Evolutionary conservation across 2,888 invertebrate genomes (phyloP).

Genomic region (Parthenolecanium corni): DNA sequence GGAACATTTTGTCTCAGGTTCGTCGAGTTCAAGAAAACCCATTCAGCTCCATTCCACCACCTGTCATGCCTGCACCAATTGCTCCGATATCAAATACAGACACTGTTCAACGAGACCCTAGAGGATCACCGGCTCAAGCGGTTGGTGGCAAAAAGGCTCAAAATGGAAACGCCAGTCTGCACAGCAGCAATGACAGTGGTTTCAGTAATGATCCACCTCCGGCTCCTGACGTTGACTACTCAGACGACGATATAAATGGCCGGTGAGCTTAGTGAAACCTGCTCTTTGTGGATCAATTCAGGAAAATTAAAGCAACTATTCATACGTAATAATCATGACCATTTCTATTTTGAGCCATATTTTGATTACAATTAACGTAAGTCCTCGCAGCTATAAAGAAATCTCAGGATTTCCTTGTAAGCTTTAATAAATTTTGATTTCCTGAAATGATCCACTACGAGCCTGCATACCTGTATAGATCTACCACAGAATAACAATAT

Average conservation of each 20-base stretch:
- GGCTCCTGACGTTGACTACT: slow-evolving; percentile 78
- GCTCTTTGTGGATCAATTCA: not conserved
- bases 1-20: not conserved
- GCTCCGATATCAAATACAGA: slow-evolving; percentile 33
- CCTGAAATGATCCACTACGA: too few species aligned
- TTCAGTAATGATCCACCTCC: slow-evolving; percentile 80
- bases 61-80: slow-evolving; percentile 33
- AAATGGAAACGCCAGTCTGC: slow-evolving; percentile 51
- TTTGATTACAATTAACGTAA: too few species aligned
- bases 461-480: too few species aligned
- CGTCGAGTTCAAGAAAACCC: slow-evolving; percentile 17
- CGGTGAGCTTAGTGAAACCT: slow-evolving; percentile 42
- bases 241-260: slow-evolving; percentile 74
- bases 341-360: too few species aligned
- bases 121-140: slow-evolving; percentile 28
- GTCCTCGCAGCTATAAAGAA: too few species aligned
- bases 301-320: too few species aligned
- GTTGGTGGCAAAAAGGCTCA: slow-evolving; percentile 17
- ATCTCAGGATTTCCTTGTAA: too few species aligned
- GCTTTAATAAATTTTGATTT: too few species aligned
- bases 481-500: too few species aligned
- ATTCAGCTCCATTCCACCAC: slow-evolving; percentile 30
- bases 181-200: slow-evolving; percentile 84
- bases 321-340: too few species aligned
- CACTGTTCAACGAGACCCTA: slow-evolving; percentile 13